Base-by-base conservation (phyloP, 2,888 invertebrate species). In the Aelia acuminata region DNA sequence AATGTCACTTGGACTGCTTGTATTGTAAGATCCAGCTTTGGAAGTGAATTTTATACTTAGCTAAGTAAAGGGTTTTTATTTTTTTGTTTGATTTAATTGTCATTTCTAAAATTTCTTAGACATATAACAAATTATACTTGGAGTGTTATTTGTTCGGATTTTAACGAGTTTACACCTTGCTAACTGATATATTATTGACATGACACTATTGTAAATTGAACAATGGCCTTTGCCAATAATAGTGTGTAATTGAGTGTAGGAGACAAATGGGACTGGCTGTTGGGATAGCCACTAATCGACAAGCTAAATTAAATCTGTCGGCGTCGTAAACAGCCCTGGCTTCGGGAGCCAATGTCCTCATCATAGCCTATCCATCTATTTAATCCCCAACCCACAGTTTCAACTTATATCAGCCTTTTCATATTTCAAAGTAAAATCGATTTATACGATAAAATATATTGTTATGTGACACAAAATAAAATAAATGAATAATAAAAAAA, bases 221-320 rank as follows among this genome's bases (percentile, higher is more conserved):
- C 63, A 70, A 70, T 70, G 5, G 63, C 35, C 63, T 35, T 70
- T 35, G 63, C 20, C 63, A 70, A 70, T 70, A 70, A 31, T 70
- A 70, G 63, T 15, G 7, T 4, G 63, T 70, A 70, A 70, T 70
- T 70, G 63, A 70, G 35, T 20, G 63, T 15, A 13, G 18, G 35
- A 35, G 63, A 70, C 63, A 70, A 70, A 70, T 70, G 63, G 63
- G 63, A 4, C 18, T 13, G 63, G 35, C 31, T 70, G 18, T 31
- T 20, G 31, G 31, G 7, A 31, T 31, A 70, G 31, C 63, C 63
- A 35, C 63, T 70, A 70, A 70, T 70, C 63, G 63, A 70, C 63
- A 70, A 10, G 31, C 63, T 70, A 70, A 70, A 70, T 70, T 70
- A 70, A 70, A 70, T 70, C 63, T 70, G 31, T 2, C 35, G 31